Evolutionary conservation across 2,113 vertebrate species (phyloP).

Genomic region (Notothenia rossii): DNA sequence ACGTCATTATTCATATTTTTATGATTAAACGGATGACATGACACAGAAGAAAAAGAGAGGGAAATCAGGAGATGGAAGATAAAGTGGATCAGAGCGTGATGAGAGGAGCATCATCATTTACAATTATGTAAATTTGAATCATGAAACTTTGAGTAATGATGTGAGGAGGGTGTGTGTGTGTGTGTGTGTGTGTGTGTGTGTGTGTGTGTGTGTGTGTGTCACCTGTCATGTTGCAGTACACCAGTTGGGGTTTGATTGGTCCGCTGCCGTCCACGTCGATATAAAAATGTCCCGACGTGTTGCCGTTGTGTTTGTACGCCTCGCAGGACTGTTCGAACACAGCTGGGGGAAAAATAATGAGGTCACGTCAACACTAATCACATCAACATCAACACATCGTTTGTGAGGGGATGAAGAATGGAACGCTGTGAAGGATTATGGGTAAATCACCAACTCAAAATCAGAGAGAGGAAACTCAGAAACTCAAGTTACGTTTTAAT

Average conservation of each 20-base stretch:
- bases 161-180: neutral
- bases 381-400: conserved; percentile 52
- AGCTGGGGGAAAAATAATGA: conserved; percentile 52
- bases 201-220: conserved; percentile 12
- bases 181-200: conserved; percentile 9
- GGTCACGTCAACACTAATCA: conserved; percentile 18
- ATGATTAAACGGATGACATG: conserved; percentile 12
- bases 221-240: no score
- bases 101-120: conserved; percentile 20
- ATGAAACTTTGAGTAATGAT: conserved; percentile 7
- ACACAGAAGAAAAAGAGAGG: neutral
- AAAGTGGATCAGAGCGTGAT: conserved; percentile 15
- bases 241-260: conserved; percentile 83
- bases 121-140: conserved; percentile 31
- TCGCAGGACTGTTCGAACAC: conserved; percentile 90
- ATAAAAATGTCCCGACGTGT: conserved; percentile 87
- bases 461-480: neutral
- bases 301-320: conserved; percentile 89
- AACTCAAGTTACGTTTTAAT: conserved; percentile 5
- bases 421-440: conserved; percentile 15
- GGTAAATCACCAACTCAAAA: neutral
- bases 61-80: neutral
- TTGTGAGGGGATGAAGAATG: conserved; percentile 22
- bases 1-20: conserved; percentile 16
- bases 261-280: conserved; percentile 92